Conservation (phyloP, 2,888 invertebrate genomes). For the Melinopterus prodromus region DNA sequence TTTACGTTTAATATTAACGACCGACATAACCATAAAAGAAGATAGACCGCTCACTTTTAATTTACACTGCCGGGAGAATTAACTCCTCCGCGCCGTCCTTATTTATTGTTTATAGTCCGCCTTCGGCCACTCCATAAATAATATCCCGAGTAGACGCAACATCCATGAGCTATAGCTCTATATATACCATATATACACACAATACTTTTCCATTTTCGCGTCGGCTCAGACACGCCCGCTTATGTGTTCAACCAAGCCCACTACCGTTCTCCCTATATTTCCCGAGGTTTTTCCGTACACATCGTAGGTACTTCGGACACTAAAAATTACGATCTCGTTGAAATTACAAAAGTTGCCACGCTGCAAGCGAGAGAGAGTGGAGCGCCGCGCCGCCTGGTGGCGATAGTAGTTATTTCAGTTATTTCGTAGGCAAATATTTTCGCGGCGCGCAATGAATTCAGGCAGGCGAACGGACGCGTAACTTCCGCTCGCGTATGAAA, state of each 20-base stretch:
- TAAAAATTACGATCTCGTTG: neutral
- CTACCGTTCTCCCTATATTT: neutral
- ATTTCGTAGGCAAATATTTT: neutral
- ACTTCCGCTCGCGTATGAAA: neutral
- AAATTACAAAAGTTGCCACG: neutral
- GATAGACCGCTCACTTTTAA: neutral
- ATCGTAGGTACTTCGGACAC: neutral
- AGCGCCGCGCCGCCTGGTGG: neutral
- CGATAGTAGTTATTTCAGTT: neutral
- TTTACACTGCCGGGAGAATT: neutral
- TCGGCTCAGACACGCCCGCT: neutral
- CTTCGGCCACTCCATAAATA: neutral
- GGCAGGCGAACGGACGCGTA: neutral
- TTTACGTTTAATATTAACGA: neutral
- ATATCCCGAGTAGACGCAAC: neutral
- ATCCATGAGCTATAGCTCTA: neutral
- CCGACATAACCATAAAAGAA: slow-evolving; percentile 4
- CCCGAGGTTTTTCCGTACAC: neutral
- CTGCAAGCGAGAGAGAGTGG: neutral
- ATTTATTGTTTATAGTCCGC: neutral
- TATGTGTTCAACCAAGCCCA: neutral
- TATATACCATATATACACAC: neutral
- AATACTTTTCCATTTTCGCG: neutral
- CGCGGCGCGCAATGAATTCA: neutral
- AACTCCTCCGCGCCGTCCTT: neutral